phyloP scores from a whole-genome alignment of 2,888 invertebrate species.

The Synergus umbraculus region DNA sequence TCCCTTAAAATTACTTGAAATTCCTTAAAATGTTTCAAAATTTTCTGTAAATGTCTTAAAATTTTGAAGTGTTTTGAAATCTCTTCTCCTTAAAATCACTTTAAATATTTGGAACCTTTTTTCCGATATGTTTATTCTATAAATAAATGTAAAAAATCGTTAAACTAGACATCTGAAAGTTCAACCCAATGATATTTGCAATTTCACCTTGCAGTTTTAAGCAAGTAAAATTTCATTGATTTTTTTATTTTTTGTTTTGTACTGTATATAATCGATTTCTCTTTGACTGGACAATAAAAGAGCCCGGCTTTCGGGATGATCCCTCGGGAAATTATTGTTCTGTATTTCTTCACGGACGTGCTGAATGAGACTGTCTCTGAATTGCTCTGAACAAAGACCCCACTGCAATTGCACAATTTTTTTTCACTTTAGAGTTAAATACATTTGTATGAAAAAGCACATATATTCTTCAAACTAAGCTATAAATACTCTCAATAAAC shows the following conservation, averaged over 20 bases:
- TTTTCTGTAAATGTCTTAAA: too few species aligned
- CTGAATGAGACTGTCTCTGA: constrained; percentile 36
- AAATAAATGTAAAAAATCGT: too few species aligned
- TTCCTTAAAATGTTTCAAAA: too few species aligned
- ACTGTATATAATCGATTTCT: constrained; percentile 12
- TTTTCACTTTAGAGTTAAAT: not conserved
- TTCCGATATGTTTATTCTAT: too few species aligned
- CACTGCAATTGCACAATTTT: constrained; percentile 20
- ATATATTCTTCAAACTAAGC: too few species aligned
- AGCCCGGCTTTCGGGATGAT: constrained; percentile 30
- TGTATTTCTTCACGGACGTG: constrained; percentile 44
- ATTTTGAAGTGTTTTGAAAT: too few species aligned
- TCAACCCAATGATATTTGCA: not conserved
- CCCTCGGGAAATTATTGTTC: constrained; percentile 48
- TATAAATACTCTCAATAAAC: not conserved
- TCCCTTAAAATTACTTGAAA: too few species aligned
- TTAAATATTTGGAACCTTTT: too few species aligned
- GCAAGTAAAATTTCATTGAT: not conserved
- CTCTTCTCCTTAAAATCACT: too few species aligned
- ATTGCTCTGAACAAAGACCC: constrained; percentile 13
- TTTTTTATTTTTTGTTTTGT: not conserved
- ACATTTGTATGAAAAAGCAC: not conserved
- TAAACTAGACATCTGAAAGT: too few species aligned
- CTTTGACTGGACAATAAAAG: constrained; percentile 24
- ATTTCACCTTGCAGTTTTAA: not conserved